phyloP scores from a whole-genome alignment of 2,797 vertebrate genomes.

The Staurois parvus region DNA sequence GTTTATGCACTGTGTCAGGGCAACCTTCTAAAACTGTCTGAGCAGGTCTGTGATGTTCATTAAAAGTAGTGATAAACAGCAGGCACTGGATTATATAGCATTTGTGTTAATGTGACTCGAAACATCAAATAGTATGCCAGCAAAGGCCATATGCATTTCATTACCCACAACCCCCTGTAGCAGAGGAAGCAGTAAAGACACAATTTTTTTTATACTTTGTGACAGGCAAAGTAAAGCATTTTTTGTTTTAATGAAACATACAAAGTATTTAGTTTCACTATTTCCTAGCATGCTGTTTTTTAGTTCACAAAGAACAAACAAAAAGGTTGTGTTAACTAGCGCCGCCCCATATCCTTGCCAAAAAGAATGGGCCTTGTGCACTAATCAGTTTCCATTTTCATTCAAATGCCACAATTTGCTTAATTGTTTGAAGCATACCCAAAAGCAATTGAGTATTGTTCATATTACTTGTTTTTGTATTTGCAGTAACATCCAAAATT shows the following conservation, averaged over 20 bases:
- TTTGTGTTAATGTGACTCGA: not conserved
- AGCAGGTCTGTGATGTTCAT: not conserved
- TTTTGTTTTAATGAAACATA: not conserved
- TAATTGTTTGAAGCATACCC: too few species aligned
- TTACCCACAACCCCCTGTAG: not conserved
- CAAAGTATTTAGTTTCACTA: too few species aligned
- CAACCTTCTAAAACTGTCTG: too few species aligned
- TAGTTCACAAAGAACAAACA: not conserved
- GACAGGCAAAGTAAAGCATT: not conserved
- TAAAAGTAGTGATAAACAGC: not conserved
- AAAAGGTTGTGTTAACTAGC: too few species aligned
- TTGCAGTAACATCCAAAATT: too few species aligned
- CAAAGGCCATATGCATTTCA: not conserved
- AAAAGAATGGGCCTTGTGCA: too few species aligned
- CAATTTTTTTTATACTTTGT: not conserved
- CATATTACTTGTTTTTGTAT: too few species aligned
- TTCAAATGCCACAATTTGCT: too few species aligned
- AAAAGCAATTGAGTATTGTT: too few species aligned
- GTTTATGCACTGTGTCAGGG: too few species aligned
- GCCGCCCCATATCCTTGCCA: too few species aligned
- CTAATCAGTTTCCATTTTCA: too few species aligned
- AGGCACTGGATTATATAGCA: not conserved
- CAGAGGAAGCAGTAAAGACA: not conserved
- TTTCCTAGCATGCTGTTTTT: not conserved
- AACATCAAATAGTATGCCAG: constrained; percentile 5